Conservation (phyloP, 2,113 vertebrate species). For the Saguinus imperator region DNA sequence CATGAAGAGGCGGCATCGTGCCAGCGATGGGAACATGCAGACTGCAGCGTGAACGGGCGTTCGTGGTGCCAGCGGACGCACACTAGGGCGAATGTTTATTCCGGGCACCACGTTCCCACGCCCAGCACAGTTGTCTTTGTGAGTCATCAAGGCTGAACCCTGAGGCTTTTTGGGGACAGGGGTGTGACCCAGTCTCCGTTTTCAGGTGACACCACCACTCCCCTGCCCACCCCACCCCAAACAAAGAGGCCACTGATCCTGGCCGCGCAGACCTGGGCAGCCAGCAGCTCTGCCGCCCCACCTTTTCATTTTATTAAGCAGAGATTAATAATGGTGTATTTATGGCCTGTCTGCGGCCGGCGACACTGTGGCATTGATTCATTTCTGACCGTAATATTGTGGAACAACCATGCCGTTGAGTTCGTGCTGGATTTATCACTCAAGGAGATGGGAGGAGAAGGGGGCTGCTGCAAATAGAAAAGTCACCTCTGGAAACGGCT, state of each 20-base stretch:
- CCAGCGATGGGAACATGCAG: background rate
- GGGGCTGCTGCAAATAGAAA: conserved; percentile 28
- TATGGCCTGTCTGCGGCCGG: background rate
- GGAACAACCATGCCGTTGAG: background rate
- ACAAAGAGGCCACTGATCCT: background rate
- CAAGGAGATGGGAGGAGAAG: background rate
- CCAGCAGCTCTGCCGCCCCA: background rate
- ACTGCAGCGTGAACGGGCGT: background rate
- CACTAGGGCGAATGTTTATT: background rate
- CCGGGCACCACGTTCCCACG: background rate
- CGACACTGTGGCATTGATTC: background rate
- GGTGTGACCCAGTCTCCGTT: background rate
- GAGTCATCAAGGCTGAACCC: background rate
- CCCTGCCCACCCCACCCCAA: accelerated
- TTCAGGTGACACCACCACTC: background rate
- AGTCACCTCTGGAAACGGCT: background rate
- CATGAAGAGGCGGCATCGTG: accelerated
- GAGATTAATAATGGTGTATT: background rate
- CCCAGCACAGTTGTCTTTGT: accelerated
- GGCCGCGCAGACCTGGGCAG: accelerated
- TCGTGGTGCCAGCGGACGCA: accelerated
- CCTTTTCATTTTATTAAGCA: background rate
- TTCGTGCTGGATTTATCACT: background rate
- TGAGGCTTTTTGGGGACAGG: background rate
- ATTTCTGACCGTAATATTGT: background rate